Evolutionary conservation across 2,797 vertebrate species (phyloP).

Genomic region (Gorsachius magnificus): DNA sequence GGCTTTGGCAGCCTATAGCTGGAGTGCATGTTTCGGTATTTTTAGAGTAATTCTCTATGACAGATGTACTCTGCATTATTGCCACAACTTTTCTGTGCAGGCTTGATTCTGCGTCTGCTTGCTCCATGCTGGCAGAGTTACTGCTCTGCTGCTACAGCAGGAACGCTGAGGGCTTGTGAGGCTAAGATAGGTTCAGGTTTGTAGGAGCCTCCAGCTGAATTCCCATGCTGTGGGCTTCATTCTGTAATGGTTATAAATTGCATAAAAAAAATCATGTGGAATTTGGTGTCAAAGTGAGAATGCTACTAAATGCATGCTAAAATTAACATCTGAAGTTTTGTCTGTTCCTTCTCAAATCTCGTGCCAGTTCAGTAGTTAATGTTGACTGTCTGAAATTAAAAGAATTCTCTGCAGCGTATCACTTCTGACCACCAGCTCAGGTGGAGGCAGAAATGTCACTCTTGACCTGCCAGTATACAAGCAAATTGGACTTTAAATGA

Average conservation of each 20-base stretch:
- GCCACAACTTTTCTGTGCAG: neutral
- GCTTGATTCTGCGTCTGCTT: neutral
- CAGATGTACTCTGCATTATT: neutral
- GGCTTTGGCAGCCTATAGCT: conserved; percentile 27
- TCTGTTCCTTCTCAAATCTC: neutral
- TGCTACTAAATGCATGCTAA: neutral
- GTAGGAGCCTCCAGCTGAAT: neutral
- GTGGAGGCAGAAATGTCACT: neutral
- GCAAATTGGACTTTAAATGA: neutral
- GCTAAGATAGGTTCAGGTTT: neutral
- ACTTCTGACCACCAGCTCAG: neutral
- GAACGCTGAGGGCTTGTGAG: neutral
- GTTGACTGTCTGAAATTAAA: neutral
- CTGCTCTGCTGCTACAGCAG: neutral
- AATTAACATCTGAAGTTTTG: neutral
- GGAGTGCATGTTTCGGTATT: neutral
- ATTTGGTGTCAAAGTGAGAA: neutral
- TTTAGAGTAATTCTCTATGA: neutral
- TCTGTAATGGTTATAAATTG: neutral
- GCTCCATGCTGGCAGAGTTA: neutral
- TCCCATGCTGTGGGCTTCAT: neutral
- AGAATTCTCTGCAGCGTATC: neutral
- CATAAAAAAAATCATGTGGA: neutral
- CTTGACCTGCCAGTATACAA: neutral
- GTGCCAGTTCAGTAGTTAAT: neutral